phyloP scores from a whole-genome alignment of 1,140 invertebrate genomes.

The Lepidurus packardi region DNA sequence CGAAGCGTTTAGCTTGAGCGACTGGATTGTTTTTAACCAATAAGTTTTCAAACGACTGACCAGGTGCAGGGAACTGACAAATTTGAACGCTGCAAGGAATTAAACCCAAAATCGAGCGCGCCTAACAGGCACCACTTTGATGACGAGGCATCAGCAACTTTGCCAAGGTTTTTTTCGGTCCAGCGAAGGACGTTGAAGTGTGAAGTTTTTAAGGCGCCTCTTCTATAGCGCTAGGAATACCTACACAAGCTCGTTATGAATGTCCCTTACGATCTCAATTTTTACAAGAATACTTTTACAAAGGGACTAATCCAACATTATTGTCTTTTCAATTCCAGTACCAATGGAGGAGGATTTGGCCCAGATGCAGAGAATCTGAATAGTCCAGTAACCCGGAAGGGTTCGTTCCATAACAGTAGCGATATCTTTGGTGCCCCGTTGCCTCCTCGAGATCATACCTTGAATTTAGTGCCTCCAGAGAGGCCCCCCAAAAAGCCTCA shows the following conservation, averaged over 20 bases:
- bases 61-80: neutral
- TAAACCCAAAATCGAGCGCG: neutral
- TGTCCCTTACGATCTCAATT: too few relatives aligned
- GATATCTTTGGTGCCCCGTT: neutral
- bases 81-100: neutral
- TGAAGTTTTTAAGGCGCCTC: too few relatives aligned
- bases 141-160: neutral
- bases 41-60: neutral
- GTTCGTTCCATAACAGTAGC: neutral
- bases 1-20: neutral
- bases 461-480: slow-evolving; percentile 50
- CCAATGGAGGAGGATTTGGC: neutral
- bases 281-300: too few relatives aligned
- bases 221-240: too few relatives aligned
- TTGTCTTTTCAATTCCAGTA: neutral
- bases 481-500: slow-evolving; percentile 67
- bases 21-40: neutral
- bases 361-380: neutral
- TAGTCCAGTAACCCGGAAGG: neutral
- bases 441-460: neutral
- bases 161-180: neutral
- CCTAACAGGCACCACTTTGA: neutral
- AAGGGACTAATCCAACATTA: neutral
- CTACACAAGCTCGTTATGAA: too few relatives aligned
- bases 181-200: too few relatives aligned